A percentile compares a stretch with the other conserved stretches of the same genome.
Evolutionary conservation across 2,888 invertebrate genomes (phyloP).

Genomic region (Dorcus parallelipipedus): DNA sequence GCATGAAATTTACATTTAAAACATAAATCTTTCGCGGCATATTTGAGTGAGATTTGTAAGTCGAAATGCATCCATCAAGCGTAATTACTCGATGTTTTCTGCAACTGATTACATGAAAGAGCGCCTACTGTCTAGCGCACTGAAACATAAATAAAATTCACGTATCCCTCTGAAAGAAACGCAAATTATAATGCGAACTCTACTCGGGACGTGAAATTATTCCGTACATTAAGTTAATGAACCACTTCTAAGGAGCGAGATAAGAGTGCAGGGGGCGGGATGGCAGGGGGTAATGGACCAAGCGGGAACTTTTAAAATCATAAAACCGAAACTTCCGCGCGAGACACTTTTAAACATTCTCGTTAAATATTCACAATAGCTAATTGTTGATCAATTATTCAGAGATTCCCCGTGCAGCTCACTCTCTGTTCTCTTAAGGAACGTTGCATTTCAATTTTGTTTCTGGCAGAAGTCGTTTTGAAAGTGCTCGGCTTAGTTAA

Average conservation of each 20-base stretch:
- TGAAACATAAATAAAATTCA: conserved; percentile 3
- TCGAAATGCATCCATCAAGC: no score
- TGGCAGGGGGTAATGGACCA: conserved; percentile 12
- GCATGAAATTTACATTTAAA: no score
- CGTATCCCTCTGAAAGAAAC: conserved; percentile 8
- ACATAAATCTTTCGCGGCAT: no score
- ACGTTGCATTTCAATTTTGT: no score
- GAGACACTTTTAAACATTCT: conserved; percentile 10
- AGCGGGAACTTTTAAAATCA: conserved; percentile 13
- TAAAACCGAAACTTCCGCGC: conserved; percentile 9
- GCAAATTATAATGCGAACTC: conserved; percentile 7
- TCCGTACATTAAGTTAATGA: conserved; percentile 22
- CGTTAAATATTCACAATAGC: conserved; percentile 27
- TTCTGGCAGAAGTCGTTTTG: no score
- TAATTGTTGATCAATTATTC: conserved; percentile 31
- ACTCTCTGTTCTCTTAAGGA: background rate
- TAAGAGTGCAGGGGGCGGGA: background rate
- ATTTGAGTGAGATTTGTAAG: no score
- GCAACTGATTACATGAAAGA: no score
- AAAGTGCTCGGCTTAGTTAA: no score
- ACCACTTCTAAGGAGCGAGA: conserved; percentile 18
- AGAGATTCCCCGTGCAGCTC: conserved; percentile 1
- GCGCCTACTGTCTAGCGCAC: background rate
- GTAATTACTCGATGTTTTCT: no score
- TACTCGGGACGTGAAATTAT: conserved; percentile 14